phyloP scores from a whole-genome alignment of 2,113 vertebrate species.

The Bostrychus sinensis region DNA sequence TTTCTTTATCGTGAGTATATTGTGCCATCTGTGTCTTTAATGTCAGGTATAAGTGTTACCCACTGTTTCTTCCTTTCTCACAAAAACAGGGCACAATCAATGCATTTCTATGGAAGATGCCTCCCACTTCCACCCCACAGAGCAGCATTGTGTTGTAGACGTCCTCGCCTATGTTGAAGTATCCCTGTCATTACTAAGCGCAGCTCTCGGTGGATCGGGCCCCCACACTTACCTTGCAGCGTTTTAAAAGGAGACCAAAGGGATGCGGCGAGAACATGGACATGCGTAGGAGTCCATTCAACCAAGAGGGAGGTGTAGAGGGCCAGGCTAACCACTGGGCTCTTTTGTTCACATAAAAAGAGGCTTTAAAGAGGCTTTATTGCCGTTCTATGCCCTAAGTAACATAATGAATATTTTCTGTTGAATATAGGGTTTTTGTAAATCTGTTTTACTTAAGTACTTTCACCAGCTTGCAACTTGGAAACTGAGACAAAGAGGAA shows the following conservation, averaged over 20 bases:
- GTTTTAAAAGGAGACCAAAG: slow-evolving; percentile 61
- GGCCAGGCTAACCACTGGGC: slow-evolving; percentile 27
- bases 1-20: slow-evolving; percentile 24
- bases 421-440: slow-evolving; percentile 13
- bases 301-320: slow-evolving; percentile 39
- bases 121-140: slow-evolving; percentile 61
- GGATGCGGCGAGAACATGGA: slow-evolving; percentile 48
- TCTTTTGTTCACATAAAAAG: slow-evolving; percentile 24
- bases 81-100: slow-evolving; percentile 17
- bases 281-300: slow-evolving; percentile 50
- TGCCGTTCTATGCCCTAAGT: slow-evolving; percentile 10
- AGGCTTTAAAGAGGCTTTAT: slow-evolving; percentile 20
- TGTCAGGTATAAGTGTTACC: slow-evolving; percentile 33
- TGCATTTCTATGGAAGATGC: slow-evolving; percentile 35
- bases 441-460: not conserved
- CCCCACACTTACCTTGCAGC: slow-evolving; percentile 65
- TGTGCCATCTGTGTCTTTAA: slow-evolving; percentile 29
- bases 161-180: slow-evolving; percentile 59
- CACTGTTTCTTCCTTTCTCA: slow-evolving; percentile 10
- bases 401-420: slow-evolving; percentile 15
- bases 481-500: slow-evolving; percentile 25
- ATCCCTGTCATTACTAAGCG: slow-evolving; percentile 56
- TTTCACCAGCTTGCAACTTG: slow-evolving; percentile 5
- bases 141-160: slow-evolving; percentile 56
- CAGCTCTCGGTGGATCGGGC: slow-evolving; percentile 60